Base-by-base conservation (phyloP, 2,113 vertebrate genomes). In the Butorides virescens region DNA sequence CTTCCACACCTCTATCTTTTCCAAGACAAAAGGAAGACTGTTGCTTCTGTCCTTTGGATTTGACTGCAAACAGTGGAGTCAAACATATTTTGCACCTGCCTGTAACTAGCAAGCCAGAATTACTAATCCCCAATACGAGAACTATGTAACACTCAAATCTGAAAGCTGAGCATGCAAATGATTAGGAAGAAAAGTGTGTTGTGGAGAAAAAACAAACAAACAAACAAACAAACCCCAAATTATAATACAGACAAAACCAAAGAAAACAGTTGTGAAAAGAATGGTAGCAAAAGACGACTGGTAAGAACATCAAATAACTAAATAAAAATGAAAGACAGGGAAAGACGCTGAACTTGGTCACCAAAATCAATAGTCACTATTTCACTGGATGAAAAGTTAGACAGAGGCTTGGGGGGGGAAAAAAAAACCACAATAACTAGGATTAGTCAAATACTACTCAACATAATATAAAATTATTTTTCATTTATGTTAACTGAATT, bases 121-220 rank as follows among this genome's bases (percentile, higher is more conserved):
- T 81, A 90, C 68, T 95, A 19, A 80, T 77, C 72, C 90, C 68
- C 56, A 49, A 36, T 9, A 86, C 27, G 13, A 72, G 16, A 74
- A 46, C 37, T 44, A 25, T 6, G 14, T 13, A 75, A 72, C 46
- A 42, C 26, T 78, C 27, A 68, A 58, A 67, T 67, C 47, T 84
- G 88, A 92, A 67, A 80, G 22, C 42, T 68, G 67, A 92, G n/a
- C 16, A 52, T 72, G 61, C 34, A 46, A 46, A 75, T 65, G 39
- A 70, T 36, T 37, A 71, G 18, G 12, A 84, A 80, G 29, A 19
- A 46, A 65, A 58, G 42, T 10, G 44, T 2, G 11, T 17, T 25
- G 6, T 1, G 2, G 2, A 2, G 10, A 10, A 4, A 34, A 5
- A 8, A n/a, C 34, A 30, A 50, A 42, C 4, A 46, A 37, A 72